Conservation (phyloP, 2,113 vertebrate genomes). For the Chaetodon auriga region DNA sequence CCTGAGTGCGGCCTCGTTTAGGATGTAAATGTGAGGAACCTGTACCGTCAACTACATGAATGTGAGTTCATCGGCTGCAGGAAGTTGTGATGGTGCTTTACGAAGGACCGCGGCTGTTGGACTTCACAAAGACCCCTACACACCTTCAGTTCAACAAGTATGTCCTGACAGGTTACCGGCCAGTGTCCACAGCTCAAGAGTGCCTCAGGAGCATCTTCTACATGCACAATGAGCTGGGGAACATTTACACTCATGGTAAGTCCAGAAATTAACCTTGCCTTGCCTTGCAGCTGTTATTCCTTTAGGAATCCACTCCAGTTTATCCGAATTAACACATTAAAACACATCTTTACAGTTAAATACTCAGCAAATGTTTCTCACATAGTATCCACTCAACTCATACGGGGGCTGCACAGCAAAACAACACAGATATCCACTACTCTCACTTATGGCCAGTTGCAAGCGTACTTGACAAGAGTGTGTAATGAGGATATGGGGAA, state of each 20-base stretch:
- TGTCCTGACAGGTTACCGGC: slow-evolving; percentile 92
- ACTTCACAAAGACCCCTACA: slow-evolving; percentile 88
- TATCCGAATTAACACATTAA: not conserved
- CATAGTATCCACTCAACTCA: not conserved
- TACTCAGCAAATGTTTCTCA: not conserved
- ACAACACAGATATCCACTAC: slow-evolving; percentile 45
- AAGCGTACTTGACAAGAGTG: slow-evolving; percentile 41
- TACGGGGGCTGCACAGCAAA: not conserved
- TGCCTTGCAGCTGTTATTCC: not conserved
- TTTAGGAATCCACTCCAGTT: not conserved
- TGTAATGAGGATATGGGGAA: slow-evolving; percentile 78
- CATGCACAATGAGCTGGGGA: slow-evolving; percentile 93
- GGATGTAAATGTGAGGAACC: slow-evolving; percentile 60
- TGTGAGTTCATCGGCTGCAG: slow-evolving; percentile 27
- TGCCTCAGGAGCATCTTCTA: slow-evolving; percentile 93
- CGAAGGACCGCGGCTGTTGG: slow-evolving; percentile 87
- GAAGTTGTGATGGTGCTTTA: slow-evolving; percentile 81
- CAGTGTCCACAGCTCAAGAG: slow-evolving; percentile 85
- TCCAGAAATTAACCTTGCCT: not conserved
- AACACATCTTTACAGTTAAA: slow-evolving; percentile 5
- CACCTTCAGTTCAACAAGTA: slow-evolving; percentile 95
- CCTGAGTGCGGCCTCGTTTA: slow-evolving; percentile 10
- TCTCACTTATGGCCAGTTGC: slow-evolving; percentile 72
- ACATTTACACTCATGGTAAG: slow-evolving; percentile 95
- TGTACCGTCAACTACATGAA: slow-evolving; percentile 25